phyloP scores from a whole-genome alignment of 2,113 vertebrate genomes.

The Periophthalmus modestus region DNA sequence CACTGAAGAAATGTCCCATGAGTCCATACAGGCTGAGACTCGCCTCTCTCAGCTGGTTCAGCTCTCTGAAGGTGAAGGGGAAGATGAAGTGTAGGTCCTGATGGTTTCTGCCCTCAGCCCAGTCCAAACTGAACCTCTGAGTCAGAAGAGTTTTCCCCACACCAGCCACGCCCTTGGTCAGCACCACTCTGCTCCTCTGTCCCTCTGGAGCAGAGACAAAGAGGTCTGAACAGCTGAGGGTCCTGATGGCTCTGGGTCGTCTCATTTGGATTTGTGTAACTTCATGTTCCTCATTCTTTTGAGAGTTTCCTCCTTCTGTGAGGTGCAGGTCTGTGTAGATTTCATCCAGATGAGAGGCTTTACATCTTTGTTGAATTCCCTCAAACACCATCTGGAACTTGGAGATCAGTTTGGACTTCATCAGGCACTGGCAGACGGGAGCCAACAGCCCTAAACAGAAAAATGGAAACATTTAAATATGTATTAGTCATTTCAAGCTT shows the following conservation, averaged over 20 bases:
- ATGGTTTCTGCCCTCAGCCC: conserved; percentile 27
- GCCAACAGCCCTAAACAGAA: not conserved
- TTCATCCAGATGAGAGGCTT: conserved; percentile 30
- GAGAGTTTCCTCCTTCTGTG: conserved; percentile 25
- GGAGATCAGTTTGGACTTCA: conserved; percentile 15
- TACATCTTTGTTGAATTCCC: conserved; percentile 18
- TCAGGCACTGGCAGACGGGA: not conserved
- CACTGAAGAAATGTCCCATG: conserved; percentile 14
- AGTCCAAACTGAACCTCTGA: conserved; percentile 14
- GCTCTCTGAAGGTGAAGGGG: conserved; percentile 16
- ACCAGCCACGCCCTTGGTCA: conserved; percentile 32
- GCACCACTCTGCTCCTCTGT: conserved; percentile 19
- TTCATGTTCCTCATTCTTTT: conserved; percentile 44
- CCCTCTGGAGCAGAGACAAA: not conserved
- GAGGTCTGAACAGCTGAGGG: not conserved
- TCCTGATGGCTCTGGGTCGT: conserved; percentile 10
- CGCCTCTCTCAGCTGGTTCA: conserved; percentile 12
- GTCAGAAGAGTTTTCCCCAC: conserved; percentile 44
- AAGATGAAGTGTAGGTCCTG: conserved; percentile 32
- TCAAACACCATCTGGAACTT: conserved; percentile 36
- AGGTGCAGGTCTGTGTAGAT: conserved; percentile 33
- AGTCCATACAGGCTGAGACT: conserved; percentile 32
- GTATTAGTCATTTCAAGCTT: too few species aligned
- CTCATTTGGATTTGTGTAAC: conserved; percentile 46
- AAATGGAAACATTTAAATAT: too few species aligned